Evolutionary conservation across 37 sponge, comb jelly and placozoan species (phyloP).

Genomic region (Aplysina aerophoba): DNA sequence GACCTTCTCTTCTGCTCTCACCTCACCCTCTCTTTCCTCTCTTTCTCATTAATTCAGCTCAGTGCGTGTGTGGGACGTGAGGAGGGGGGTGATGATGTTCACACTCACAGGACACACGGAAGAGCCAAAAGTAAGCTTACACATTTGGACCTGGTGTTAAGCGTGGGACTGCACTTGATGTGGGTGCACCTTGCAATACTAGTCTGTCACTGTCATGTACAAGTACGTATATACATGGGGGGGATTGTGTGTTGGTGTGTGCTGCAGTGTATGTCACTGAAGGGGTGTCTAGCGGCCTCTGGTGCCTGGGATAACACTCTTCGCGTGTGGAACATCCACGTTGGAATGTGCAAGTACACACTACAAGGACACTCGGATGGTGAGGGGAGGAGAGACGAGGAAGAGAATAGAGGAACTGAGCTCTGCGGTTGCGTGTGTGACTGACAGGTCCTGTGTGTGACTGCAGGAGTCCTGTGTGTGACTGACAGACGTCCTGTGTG

Average conservation of each 20-base stretch:
- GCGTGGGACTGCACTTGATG: neutral
- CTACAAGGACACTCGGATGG: slow-evolving; percentile 61
- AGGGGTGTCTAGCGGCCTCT: slow-evolving; percentile 49
- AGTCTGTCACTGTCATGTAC: too few relatives aligned
- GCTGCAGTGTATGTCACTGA: slow-evolving; percentile 23
- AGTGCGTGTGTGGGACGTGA: slow-evolving; percentile 60
- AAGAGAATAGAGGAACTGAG: too few relatives aligned
- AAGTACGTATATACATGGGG: neutral
- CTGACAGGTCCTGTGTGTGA: too few relatives aligned
- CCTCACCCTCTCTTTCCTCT: too few relatives aligned
- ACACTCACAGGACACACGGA: slow-evolving; percentile 64
- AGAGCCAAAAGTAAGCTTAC: slow-evolving; percentile 69
- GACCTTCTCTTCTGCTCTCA: too few relatives aligned
- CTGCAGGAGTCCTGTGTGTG: too few relatives aligned
- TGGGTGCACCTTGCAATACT: too few relatives aligned
- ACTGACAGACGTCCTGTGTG: too few relatives aligned
- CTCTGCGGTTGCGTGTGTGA: too few relatives aligned
- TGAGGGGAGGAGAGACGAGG: slow-evolving; percentile 16
- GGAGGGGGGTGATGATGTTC: slow-evolving; percentile 42
- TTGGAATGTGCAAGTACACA: slow-evolving; percentile 56
- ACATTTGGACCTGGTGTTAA: too few relatives aligned
- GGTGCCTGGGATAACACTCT: slow-evolving; percentile 82
- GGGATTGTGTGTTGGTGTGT: slow-evolving; percentile 20
- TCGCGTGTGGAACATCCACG: slow-evolving; percentile 68
- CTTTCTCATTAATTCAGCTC: slow-evolving; percentile 18